Percentiles rank a stretch among this genome's conserved stretches.
Evolutionary conservation across 2,113 vertebrate genomes (phyloP).

Genomic region (Phyllopteryx taeniolatus): DNA sequence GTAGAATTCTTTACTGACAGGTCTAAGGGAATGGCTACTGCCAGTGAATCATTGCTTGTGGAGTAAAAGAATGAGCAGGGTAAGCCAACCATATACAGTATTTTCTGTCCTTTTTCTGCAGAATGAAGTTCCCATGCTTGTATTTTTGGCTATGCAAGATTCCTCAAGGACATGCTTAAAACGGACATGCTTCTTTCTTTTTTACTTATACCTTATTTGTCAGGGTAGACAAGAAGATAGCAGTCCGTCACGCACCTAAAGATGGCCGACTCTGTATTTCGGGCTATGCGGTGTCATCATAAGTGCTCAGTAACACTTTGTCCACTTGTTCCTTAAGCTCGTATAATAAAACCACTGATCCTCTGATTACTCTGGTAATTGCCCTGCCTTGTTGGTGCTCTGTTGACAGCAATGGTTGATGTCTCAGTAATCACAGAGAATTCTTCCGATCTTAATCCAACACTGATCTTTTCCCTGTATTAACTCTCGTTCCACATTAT

Average conservation of each 20-base stretch:
- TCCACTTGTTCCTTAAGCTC: slow-evolving; percentile 25
- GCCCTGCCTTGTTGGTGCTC: slow-evolving; percentile 29
- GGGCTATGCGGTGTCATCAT: neutral
- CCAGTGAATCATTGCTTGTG: slow-evolving; percentile 44
- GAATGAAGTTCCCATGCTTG: slow-evolving; percentile 35
- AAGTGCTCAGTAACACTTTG: neutral
- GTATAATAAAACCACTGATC: slow-evolving; percentile 41
- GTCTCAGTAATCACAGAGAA: slow-evolving; percentile 43
- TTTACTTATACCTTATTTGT: slow-evolving; percentile 14
- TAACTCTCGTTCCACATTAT: slow-evolving; percentile 19
- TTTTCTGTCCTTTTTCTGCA: neutral
- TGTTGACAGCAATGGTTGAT: slow-evolving; percentile 43
- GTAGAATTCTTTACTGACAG: slow-evolving; percentile 56
- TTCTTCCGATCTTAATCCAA: slow-evolving; percentile 54
- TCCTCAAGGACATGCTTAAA: slow-evolving; percentile 41
- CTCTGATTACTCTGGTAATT: slow-evolving; percentile 35
- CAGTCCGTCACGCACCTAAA: neutral
- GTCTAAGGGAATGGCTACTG: slow-evolving; percentile 41
- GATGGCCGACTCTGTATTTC: neutral
- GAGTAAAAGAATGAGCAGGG: slow-evolving; percentile 42
- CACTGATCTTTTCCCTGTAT: slow-evolving; percentile 43
- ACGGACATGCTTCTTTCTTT: slow-evolving; percentile 40
- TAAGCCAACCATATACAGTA: slow-evolving; percentile 16
- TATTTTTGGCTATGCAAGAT: slow-evolving; percentile 20
- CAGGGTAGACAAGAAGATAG: neutral